Evolutionary conservation across 1,140 invertebrate genomes (phyloP).

Genomic region (Macrobrachium rosenbergii): DNA sequence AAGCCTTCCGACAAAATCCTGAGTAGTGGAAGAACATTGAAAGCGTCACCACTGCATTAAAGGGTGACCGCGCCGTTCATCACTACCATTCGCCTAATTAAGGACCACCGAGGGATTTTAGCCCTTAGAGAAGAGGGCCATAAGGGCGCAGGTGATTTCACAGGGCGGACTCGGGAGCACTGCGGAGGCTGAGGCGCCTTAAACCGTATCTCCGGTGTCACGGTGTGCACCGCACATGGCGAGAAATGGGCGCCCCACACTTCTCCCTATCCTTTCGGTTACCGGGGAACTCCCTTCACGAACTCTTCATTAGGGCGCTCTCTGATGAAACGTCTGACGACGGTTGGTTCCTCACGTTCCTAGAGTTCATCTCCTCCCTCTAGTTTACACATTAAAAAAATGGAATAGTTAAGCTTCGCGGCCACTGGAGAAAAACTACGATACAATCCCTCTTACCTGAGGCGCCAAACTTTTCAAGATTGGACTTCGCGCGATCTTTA

Average conservation of each 20-base stretch:
- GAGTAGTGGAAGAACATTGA: constrained; percentile 53
- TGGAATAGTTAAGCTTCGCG: too few species aligned
- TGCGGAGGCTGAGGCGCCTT: constrained; percentile 21
- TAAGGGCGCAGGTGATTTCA: not conserved
- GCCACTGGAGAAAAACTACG: too few species aligned
- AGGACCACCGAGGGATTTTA: not conserved
- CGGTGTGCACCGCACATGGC: constrained; percentile 22
- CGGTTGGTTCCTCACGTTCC: too few species aligned
- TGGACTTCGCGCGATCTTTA: not conserved
- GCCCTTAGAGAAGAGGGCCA: not conserved
- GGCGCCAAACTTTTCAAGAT: not conserved
- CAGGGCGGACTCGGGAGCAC: not conserved
- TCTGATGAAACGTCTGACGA: too few species aligned
- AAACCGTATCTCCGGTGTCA: constrained; percentile 41
- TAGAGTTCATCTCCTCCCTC: too few species aligned
- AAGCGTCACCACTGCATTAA: constrained; percentile 46
- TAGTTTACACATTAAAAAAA: too few species aligned
- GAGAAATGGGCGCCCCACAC: not conserved
- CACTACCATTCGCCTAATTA: constrained; percentile 33
- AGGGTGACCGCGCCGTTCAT: constrained; percentile 34
- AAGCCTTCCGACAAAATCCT: not conserved
- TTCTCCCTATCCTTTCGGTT: not conserved
- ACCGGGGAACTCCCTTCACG: not conserved
- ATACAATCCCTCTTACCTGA: too few species aligned
- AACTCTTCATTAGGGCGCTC: not conserved